phyloP scores from a whole-genome alignment of 1,140 invertebrate species.

The Ephestia elutella region DNA sequence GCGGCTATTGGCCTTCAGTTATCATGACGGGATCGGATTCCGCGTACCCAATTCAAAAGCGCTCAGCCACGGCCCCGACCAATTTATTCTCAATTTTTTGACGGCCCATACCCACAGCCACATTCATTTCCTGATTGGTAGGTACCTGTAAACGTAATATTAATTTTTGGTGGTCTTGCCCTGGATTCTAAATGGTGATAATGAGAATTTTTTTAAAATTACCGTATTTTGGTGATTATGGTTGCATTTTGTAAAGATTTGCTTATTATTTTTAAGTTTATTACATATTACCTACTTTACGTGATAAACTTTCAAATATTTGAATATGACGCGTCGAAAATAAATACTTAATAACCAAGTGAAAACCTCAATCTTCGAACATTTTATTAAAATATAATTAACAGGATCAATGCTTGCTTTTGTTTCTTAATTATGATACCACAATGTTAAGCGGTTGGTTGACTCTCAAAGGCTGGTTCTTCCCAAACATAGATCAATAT shows the following conservation, averaged over 20 bases:
- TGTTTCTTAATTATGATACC: constrained; percentile 54
- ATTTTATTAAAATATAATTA: background rate
- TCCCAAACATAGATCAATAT: constrained; percentile 55
- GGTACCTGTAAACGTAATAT: too few relatives aligned
- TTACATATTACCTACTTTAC: too few relatives aligned
- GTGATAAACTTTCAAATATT: too few relatives aligned
- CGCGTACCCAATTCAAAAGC: constrained; percentile 52
- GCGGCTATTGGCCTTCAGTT: constrained; percentile 49
- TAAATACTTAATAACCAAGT: too few relatives aligned
- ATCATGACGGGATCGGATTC: constrained; percentile 52
- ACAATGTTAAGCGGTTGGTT: constrained; percentile 41
- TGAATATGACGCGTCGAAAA: too few relatives aligned
- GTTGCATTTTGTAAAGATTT: too few relatives aligned
- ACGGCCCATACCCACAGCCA: background rate
- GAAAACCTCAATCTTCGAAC: background rate
- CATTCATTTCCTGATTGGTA: background rate
- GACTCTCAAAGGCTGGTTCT: constrained; percentile 40
- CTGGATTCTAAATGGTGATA: too few relatives aligned
- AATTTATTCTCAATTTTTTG: constrained; percentile 5
- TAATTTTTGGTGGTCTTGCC: too few relatives aligned
- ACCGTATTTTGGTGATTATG: too few relatives aligned
- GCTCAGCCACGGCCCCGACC: constrained; percentile 27
- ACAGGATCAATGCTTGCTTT: constrained; percentile 24
- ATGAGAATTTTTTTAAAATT: too few relatives aligned
- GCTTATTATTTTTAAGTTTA: too few relatives aligned